Evolutionary conservation across 2,113 vertebrate species (phyloP).

Genomic region (western clawed frog (Xenopus tropicalis)): UCB_Xtro_10.0 CM004443.2:112255001-112255500

Average conservation of each 20-base stretch:
- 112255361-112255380: conserved; percentile 83
- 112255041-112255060: conserved; percentile 75
- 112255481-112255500: conserved; percentile 72
- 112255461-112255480: conserved; percentile 76
- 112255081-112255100: conserved; percentile 61
- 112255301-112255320: conserved; percentile 74
- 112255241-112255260: conserved; percentile 69
- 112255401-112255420: conserved; percentile 82
- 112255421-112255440: conserved; percentile 71
- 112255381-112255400: conserved; percentile 81
- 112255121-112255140: conserved; percentile 85
- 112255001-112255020: conserved; percentile 69
- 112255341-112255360: conserved; percentile 66
- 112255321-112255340: conserved; percentile 67
- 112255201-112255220: conserved; percentile 67
- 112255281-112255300: conserved; percentile 70
- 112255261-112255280: conserved; percentile 65
- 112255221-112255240: conserved; percentile 73
- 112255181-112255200: conserved; percentile 79
- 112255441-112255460: conserved; percentile 72
- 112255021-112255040: conserved; percentile 65
- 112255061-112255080: conserved; percentile 74
- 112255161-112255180: conserved; percentile 77
- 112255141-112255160: conserved; percentile 84
- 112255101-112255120: conserved; percentile 73